Evolutionary conservation across 2,113 vertebrate species (phyloP).

Genomic region (Pseudopipra pipra): DNA sequence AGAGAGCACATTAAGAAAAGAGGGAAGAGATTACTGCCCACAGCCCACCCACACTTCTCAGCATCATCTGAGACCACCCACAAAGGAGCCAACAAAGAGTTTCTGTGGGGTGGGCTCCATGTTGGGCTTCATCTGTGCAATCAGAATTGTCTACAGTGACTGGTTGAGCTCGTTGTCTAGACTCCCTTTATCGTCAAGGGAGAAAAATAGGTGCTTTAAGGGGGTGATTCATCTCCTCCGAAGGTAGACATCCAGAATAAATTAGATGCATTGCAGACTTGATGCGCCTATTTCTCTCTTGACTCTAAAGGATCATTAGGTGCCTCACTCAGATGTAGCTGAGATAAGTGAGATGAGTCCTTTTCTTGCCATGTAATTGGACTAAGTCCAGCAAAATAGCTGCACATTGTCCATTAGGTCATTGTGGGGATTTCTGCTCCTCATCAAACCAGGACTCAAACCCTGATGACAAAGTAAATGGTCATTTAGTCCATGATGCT

Average conservation of each 20-base stretch:
- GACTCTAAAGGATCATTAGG: constrained; percentile 60
- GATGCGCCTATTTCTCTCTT: constrained; percentile 52
- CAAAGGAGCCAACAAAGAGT: constrained; percentile 20
- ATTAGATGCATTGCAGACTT: constrained; percentile 60
- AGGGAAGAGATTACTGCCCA: constrained; percentile 32
- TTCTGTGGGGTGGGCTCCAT: constrained; percentile 2
- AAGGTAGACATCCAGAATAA: constrained; percentile 64
- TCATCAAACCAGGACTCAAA: neutral
- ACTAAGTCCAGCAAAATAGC: constrained; percentile 10
- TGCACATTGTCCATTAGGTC: neutral
- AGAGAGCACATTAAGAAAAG: neutral
- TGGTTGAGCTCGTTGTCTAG: constrained; percentile 47
- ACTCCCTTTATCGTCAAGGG: constrained; percentile 30
- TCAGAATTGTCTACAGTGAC: neutral
- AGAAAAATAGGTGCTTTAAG: constrained; percentile 58
- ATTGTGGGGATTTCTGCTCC: constrained; percentile 1
- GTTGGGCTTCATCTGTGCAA: constrained; percentile 26
- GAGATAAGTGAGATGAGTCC: constrained; percentile 45
- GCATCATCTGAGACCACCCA: constrained; percentile 6
- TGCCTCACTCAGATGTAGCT: constrained; percentile 34
- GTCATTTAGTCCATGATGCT: neutral
- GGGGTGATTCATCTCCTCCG: constrained; percentile 53
- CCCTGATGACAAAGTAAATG: neutral
- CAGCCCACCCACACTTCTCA: constrained; percentile 12
- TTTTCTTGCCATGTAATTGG: neutral